Evolutionary conservation across 2,113 vertebrate genomes (phyloP), one percentile per base, ranked within the genome.

Genomic region (Calyptomena viridis): DNA sequence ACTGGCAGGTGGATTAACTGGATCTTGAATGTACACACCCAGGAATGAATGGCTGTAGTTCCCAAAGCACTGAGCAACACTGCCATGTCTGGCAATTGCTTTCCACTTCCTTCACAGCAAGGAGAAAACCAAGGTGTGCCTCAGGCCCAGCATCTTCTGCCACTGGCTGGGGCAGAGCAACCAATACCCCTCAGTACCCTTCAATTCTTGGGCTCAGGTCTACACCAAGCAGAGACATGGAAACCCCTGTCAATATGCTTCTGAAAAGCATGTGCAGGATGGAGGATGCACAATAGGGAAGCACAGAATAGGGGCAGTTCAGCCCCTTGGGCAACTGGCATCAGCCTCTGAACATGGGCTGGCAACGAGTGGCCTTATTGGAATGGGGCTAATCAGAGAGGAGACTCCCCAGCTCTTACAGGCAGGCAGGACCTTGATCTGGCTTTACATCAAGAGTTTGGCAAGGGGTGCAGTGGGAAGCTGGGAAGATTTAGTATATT

Each of bases 281-380:
- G 25, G 53, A 87, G 30, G 35, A 67, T 33, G 74, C 14, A 12
- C 39, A 20, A 5, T 6, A 25, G n/a, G 30, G 47, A 33, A n/a
- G 56, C 17, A n/a, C 3, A 55, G 74, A 74, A 39, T 16, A 49
- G 8, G 60, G n/a, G 46, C 42, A 89, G 33, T n/a, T 84, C 42
- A 84, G 56, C 30, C 55, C 73, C 44, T 55, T 52, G 68, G 72
- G 80, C 80, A 66, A 63, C 50, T 56, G 89, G 30, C 63, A 69
- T 11, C 76, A 90, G 69, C 35, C 63, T 62, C 64, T 5, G 6
- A 52, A 49, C 22, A 11, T 0, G 0, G 0, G 8, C 69, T 39
- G 67, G 49, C 21, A 67, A 1, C 11, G 56, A 72, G 56, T 12
- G 17, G 39, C 75, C 40, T 73, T 2, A 2, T 37, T 84, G 30